Evolutionary conservation across 2,113 vertebrate species (phyloP).

Genomic region (Hippocampus zosterae): DNA sequence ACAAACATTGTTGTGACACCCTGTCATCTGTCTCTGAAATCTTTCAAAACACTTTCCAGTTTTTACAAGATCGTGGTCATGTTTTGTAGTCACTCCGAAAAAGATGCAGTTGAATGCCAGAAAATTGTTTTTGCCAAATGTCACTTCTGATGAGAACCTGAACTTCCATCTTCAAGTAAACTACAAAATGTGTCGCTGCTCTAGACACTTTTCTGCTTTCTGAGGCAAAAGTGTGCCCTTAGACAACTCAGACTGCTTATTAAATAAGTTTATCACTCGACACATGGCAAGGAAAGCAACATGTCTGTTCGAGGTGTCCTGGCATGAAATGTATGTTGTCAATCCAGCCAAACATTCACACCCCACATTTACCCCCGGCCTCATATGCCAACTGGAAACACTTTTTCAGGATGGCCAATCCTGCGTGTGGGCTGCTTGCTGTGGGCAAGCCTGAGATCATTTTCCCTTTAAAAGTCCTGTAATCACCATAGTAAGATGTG

Average conservation of each 20-base stretch:
- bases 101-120: background rate
- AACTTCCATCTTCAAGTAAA: slow-evolving; percentile 34
- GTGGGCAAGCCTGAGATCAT: slow-evolving; percentile 22
- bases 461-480: slow-evolving; percentile 57
- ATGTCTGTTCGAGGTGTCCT: slow-evolving; percentile 40
- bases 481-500: slow-evolving; percentile 57
- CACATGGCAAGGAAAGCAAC: slow-evolving; percentile 50
- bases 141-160: slow-evolving; percentile 56
- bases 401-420: slow-evolving; percentile 55
- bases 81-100: background rate
- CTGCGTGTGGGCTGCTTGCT: slow-evolving; percentile 60
- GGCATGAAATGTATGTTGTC: slow-evolving; percentile 51
- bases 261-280: slow-evolving; percentile 47
- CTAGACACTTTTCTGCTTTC: background rate
- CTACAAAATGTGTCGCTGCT: background rate
- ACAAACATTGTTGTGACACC: no score
- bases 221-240: background rate
- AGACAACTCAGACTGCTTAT: slow-evolving; percentile 10
- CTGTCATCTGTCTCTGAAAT: background rate
- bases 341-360: slow-evolving; percentile 61
- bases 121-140: slow-evolving; percentile 58
- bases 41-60: background rate
- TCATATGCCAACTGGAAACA: slow-evolving; percentile 61
- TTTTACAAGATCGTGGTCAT: background rate
- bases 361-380: slow-evolving; percentile 59